phyloP scores from a whole-genome alignment of 2,888 invertebrate genomes.

The Drosophila falleni region DNA sequence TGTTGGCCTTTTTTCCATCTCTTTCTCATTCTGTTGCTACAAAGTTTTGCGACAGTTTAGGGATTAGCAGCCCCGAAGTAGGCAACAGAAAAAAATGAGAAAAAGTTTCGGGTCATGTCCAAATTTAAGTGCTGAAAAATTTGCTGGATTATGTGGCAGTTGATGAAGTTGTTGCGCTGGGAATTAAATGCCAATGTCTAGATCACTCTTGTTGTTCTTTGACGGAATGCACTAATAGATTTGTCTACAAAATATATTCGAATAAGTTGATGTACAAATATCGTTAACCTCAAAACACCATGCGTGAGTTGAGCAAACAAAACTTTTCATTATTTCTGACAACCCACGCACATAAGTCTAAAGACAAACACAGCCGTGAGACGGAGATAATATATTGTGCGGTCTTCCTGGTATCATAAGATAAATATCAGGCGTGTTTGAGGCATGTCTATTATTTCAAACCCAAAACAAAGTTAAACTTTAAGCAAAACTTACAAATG shows the following conservation, averaged over 20 bases:
- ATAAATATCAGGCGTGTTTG: constrained; percentile 45
- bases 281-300: constrained; percentile 26
- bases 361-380: constrained; percentile 33
- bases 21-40: constrained; percentile 22
- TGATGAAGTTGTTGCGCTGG: constrained; percentile 69
- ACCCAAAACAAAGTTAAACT: constrained; percentile 35
- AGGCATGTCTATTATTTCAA: constrained; percentile 46
- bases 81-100: constrained; percentile 42
- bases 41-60: constrained; percentile 80
- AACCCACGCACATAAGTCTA: constrained; percentile 35
- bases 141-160: constrained; percentile 72
- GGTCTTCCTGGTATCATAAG: constrained; percentile 29
- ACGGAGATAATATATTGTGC: background rate
- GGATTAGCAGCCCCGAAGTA: constrained; percentile 72
- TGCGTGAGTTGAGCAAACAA: constrained; percentile 29
- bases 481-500: constrained; percentile 28
- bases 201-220: constrained; percentile 23
- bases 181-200: constrained; percentile 66
- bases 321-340: constrained; percentile 48
- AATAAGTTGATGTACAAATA: constrained; percentile 18
- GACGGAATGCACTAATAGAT: constrained; percentile 66
- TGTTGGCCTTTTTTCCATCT: constrained; percentile 60
- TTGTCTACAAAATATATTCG: constrained; percentile 52
- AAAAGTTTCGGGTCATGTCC: constrained; percentile 72
- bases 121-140: constrained; percentile 78